phyloP scores from a whole-genome alignment of 1,140 invertebrate genomes.

The Ceratosolen solmsi region DNA sequence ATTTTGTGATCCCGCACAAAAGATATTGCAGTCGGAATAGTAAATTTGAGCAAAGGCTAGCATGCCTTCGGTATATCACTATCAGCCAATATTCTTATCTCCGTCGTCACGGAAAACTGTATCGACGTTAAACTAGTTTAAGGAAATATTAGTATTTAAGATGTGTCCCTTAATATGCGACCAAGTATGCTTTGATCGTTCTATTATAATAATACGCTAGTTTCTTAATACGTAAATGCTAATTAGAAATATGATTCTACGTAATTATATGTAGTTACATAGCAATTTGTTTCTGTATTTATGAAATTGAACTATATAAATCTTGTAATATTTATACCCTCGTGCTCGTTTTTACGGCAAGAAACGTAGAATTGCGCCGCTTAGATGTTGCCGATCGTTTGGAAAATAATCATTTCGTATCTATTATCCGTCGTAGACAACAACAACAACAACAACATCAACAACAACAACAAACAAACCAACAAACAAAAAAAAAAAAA shows the following conservation, averaged over 20 bases:
- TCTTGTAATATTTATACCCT: constrained; percentile 19
- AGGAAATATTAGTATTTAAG: constrained; percentile 27
- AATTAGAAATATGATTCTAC: constrained; percentile 18
- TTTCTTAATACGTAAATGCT: constrained; percentile 20
- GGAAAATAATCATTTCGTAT: no score
- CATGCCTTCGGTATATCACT: background rate
- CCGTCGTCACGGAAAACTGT: background rate
- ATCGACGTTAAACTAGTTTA: constrained; percentile 1
- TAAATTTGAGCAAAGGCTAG: background rate
- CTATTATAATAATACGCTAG: constrained; percentile 15
- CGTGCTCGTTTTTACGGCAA: background rate
- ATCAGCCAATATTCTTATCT: background rate
- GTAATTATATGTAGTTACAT: constrained; percentile 20
- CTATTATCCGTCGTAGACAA: no score
- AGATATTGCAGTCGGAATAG: constrained; percentile 7
- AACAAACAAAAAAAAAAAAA: no score
- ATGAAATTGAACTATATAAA: constrained; percentile 7
- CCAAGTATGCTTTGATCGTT: background rate
- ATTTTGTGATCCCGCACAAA: background rate
- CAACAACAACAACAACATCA: no score
- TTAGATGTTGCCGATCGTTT: background rate
- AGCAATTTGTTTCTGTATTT: constrained; percentile 27
- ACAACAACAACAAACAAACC: no score
- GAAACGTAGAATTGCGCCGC: no score
- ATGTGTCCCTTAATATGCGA: constrained; percentile 1